phyloP scores from a whole-genome alignment of 2,113 vertebrate genomes.

The Tyrannus savana region DNA sequence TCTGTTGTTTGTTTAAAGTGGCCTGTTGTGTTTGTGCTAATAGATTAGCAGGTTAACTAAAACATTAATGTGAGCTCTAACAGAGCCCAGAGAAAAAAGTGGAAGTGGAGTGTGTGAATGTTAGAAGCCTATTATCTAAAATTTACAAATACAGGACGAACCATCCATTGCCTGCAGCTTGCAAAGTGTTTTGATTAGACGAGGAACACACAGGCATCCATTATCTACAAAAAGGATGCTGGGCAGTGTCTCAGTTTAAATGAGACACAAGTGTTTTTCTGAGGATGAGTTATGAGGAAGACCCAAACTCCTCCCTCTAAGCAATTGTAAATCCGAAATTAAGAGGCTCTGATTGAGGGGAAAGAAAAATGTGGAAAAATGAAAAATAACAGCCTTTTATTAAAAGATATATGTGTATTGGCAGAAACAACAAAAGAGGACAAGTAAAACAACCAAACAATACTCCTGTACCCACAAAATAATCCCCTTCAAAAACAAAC shows the following conservation, averaged over 20 bases:
- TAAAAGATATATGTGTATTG: too few species aligned
- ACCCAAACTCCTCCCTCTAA: too few species aligned
- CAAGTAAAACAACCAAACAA: too few species aligned
- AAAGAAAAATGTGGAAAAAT: too few species aligned
- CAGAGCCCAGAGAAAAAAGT: not conserved
- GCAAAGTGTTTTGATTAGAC: not conserved
- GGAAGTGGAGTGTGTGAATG: not conserved
- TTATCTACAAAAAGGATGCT: not conserved
- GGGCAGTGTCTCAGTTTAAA: not conserved
- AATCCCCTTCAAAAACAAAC: too few species aligned
- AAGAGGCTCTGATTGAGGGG: too few species aligned
- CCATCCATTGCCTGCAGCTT: not conserved
- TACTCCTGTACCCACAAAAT: too few species aligned
- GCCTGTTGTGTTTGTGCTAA: not conserved
- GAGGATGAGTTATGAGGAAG: too few species aligned
- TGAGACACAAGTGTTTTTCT: too few species aligned
- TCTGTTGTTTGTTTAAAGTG: slow-evolving; percentile 25
- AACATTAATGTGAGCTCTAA: slow-evolving; percentile 7
- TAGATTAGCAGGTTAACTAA: slow-evolving; percentile 6
- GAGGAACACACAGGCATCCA: not conserved
- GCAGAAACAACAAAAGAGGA: too few species aligned
- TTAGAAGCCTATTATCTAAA: not conserved
- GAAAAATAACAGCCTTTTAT: too few species aligned
- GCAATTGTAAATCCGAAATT: too few species aligned
- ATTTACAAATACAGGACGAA: not conserved